Base-by-base conservation (phyloP, 2,888 invertebrate species). In the Drosophila emarginata region DNA sequence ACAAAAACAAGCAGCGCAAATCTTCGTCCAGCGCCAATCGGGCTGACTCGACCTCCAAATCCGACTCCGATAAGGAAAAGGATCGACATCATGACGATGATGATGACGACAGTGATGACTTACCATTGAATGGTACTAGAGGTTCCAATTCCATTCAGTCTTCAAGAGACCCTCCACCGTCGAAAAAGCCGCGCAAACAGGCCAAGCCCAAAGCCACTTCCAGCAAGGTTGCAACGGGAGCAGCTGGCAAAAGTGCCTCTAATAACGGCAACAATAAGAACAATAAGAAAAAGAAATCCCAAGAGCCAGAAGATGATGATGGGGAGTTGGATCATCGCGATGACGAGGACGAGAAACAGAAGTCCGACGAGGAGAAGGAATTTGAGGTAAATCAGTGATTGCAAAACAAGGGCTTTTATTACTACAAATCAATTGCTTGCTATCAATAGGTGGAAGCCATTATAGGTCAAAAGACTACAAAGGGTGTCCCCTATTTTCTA, bases 381-480 rank as follows among this genome's bases (percentile, higher is more conserved):
- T 90, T 82, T 53, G 91, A 91, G 68, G 91, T 45, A 21, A 12
- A 21, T 18, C 11, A 45, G 18, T 84, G 59, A 32, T 40, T 45
- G 15, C 6, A 54, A 2, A 52, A 9, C 2, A 12, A 12, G 18
- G 32, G 9, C 5, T 7, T 50, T 2, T 2, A 50, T 15, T 21
- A 18, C 4, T 14, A 9, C 0, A 21, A 57, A 12, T 23, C 37
- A 39, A 57, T 15, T 14, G 0, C 11, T 58, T 4, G 6, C 40
- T 6, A 1, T 21, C 50, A 67, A 14, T 45, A 91, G 91, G 96
- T 96, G 2, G 95, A 96, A 75, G 94, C 94, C 82, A 93, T 96
- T 21, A 90, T 96, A 12, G 95, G 94, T 74, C 94, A 95, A 11
- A 95, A 95, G 89, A 93, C 93, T 54, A 93, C 95, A 7, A 94